Percentiles rank a stretch among this genome's conserved stretches.
Conservation (phyloP, 2,113 vertebrate species). For the Mormyrus lacerda region DNA sequence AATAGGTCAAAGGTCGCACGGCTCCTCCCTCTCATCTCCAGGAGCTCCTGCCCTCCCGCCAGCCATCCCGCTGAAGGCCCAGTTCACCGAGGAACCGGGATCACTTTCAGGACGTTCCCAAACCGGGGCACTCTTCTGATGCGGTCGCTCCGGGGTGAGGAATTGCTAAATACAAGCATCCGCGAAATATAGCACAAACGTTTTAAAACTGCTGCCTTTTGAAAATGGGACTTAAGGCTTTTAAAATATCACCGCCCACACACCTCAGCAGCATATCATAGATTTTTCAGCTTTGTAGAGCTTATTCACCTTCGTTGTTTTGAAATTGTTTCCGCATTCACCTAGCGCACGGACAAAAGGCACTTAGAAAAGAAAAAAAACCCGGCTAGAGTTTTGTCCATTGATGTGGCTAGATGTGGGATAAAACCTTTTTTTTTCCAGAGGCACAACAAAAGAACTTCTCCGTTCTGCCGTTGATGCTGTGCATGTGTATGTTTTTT, state of each 20-base stretch:
- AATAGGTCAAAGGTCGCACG: not conserved
- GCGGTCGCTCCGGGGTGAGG: not conserved
- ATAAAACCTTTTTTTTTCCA: not conserved
- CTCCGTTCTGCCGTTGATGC: not conserved
- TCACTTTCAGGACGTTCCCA: not conserved
- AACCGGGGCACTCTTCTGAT: not conserved
- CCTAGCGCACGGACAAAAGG: not conserved
- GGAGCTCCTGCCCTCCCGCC: not conserved
- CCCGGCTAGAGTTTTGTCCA: not conserved
- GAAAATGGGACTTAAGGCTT: not conserved
- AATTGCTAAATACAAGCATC: not conserved
- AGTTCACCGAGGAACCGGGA: not conserved
- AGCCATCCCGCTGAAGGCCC: not conserved
- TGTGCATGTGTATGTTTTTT: not conserved
- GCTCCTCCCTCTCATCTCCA: not conserved
- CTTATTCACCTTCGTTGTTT: not conserved
- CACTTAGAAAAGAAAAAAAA: not conserved
- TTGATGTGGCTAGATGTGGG: not conserved
- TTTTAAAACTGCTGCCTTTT: not conserved
- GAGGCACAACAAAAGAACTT: not conserved
- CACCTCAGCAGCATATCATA: not conserved
- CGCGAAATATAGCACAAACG: not conserved
- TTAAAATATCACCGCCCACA: not conserved
- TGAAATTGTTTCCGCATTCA: not conserved
- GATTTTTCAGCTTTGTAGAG: not conserved